Percentiles rank a stretch among this genome's conserved stretches.
Evolutionary conservation across 2,888 invertebrate species (phyloP).

Genomic region (Tetragonisca angustula): DNA sequence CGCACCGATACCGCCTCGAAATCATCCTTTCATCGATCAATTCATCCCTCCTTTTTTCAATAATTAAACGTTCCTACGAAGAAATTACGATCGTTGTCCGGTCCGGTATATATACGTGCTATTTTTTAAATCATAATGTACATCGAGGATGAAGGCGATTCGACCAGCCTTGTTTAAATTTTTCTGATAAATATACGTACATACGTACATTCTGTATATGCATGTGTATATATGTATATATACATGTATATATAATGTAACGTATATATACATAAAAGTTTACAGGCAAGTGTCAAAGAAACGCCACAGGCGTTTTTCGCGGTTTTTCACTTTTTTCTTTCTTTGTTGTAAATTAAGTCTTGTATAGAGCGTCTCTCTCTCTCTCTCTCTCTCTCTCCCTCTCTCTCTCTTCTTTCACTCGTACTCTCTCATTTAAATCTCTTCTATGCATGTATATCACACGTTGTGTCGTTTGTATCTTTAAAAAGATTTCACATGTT

Average conservation of each 20-base stretch:
- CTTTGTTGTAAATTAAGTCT: conserved; percentile 60
- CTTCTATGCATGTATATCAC: conserved; percentile 30
- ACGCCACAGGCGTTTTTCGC: conserved; percentile 30
- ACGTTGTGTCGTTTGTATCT: conserved; percentile 16
- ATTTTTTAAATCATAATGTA: conserved; percentile 15
- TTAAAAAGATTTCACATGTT: conserved; percentile 23
- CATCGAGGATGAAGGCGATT: conserved; percentile 37
- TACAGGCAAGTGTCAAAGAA: conserved; percentile 50
- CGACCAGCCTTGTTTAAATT: conserved; percentile 32
- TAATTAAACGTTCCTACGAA: conserved; percentile 6
- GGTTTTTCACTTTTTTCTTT: background rate
- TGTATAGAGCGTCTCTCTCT: conserved; percentile 54
- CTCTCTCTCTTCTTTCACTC: conserved; percentile 48
- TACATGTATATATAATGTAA: conserved; percentile 3
- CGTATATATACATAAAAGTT: conserved; percentile 42
- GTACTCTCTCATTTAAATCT: conserved; percentile 16
- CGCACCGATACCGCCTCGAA: conserved; percentile 31
- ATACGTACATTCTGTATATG: conserved; percentile 10
- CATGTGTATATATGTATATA: conserved; percentile 4
- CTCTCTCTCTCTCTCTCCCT: conserved; percentile 47
- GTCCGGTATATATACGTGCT: conserved; percentile 19
- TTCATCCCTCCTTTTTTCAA: conserved; percentile 3
- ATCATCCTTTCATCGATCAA: conserved; percentile 11
- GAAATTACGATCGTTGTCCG: conserved; percentile 53
- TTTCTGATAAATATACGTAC: conserved; percentile 28